phyloP scores from a whole-genome alignment of 2,797 vertebrate genomes.

The Spheniscus humboldti region DNA sequence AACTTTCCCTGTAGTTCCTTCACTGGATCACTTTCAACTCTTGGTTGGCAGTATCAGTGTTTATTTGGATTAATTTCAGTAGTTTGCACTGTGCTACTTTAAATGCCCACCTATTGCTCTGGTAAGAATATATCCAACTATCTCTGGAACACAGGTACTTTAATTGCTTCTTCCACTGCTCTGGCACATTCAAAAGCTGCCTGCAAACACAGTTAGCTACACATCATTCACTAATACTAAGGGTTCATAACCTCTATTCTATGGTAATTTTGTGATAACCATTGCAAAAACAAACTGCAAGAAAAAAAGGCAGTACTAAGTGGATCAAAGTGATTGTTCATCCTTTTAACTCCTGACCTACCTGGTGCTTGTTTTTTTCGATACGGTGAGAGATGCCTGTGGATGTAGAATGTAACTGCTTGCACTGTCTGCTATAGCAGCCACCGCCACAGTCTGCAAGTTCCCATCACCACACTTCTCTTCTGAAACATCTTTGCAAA shows the following conservation, averaged over 20 bases:
- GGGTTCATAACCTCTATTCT: background rate
- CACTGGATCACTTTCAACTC: background rate
- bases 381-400: conserved; percentile 59
- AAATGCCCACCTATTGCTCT: background rate
- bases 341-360: conserved; percentile 35
- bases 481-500: conserved; percentile 65
- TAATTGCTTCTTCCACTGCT: background rate
- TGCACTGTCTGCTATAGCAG: conserved; percentile 59
- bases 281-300: background rate
- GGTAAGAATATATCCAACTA: background rate
- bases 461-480: conserved; percentile 65
- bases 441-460: conserved; percentile 63
- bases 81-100: background rate
- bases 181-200: background rate
- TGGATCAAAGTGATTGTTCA: background rate
- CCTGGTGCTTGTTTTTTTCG: conserved; percentile 64
- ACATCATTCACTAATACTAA: background rate
- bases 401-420: conserved; percentile 66
- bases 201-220: background rate
- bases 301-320: background rate
- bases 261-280: background rate
- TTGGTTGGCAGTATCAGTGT: background rate
- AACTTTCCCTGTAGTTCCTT: background rate
- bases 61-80: background rate
- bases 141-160: background rate